These are phyloP conservation scores for Caenorhabditis sp. DNA, from an alignment of 2,888 invertebrate species.

Conservation along the genomic window DNA sequence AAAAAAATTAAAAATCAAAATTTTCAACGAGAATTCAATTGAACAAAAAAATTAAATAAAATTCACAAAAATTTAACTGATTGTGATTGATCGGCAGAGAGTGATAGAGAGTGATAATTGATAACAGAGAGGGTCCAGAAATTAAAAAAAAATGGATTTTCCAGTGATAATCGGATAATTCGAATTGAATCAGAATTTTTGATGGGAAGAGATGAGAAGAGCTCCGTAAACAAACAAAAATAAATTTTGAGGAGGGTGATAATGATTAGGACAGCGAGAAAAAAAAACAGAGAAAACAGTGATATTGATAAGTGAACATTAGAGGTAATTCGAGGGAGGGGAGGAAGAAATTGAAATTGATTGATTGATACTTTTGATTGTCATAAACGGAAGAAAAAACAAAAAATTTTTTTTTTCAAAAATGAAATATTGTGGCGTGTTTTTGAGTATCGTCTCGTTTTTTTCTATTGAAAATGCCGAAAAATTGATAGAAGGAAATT, in stretches of 20 bases:
- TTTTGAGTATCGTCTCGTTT: constrained; percentile 40
- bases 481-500: neutral
- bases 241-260: too few species aligned
- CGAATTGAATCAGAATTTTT: too few species aligned
- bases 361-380: too few species aligned
- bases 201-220: neutral
- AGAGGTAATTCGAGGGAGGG: neutral
- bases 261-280: too few species aligned
- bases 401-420: neutral
- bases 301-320: neutral
- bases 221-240: neutral
- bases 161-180: too few species aligned
- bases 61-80: too few species aligned
- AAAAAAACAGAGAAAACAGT: neutral
- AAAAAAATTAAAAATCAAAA: neutral
- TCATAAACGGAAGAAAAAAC: too few species aligned
- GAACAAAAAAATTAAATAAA: too few species aligned
- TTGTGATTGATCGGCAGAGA: too few species aligned
- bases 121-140: neutral
- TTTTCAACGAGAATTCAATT: too few species aligned
- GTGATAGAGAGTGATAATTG: neutral
- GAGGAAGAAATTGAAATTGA: neutral
- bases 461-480: neutral
- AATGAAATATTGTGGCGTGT: constrained; percentile 3
- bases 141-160: neutral